Base-by-base conservation (phyloP, 2,888 invertebrate genomes). In the Ariolimax columbianus region DNA sequence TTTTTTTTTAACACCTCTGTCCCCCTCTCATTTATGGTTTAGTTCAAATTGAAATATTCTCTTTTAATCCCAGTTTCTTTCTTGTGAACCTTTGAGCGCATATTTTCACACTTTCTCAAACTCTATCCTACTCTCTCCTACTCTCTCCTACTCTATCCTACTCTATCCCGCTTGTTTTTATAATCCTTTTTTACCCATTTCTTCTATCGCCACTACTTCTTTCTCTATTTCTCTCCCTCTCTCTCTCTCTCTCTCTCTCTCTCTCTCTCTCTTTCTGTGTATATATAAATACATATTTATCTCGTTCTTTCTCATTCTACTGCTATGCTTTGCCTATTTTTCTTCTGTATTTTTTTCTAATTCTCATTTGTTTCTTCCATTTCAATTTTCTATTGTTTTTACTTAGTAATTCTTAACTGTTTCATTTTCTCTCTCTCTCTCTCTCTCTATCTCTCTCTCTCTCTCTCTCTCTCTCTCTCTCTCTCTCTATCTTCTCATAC, bases 231-330 rank as follows among this genome's bases (percentile, higher is more conserved):
- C 70, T 59, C 68, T 43, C 70, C 33, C 47, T 30, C 26, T 68
- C 68, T 43, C 47, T n/a, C 47, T 43, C 66, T 43, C 70, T 30
- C 70, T 43, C 80, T 43, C 47, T n/a, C 43, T n/a, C 68, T 43
- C 26, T 43, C 43, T 59, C 68, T 43, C 33, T 80, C 70, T 43
- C 40, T 68, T 47, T 43, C 40, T 36, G 47, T 68, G 43, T 43
- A 19, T 30, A 43, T 59, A 43, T 68, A 26, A 14, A 6, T 68
- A 43, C 7, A n/a, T 30, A 14, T 30, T 40, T 43, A 43, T 30
- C 70, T 68, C 66, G 36, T 23, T 40, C 30, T 36, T 23, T 30
- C 63, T 47, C 63, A 38, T 36, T 78, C 38, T 38, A 19, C n/a
- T n/a, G 0, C 26, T 26, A 19, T 40, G 38, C 26, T 47, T 43